Evolutionary conservation across 2,888 invertebrate genomes (phyloP).

Genomic region (Embidobia sp.): DNA sequence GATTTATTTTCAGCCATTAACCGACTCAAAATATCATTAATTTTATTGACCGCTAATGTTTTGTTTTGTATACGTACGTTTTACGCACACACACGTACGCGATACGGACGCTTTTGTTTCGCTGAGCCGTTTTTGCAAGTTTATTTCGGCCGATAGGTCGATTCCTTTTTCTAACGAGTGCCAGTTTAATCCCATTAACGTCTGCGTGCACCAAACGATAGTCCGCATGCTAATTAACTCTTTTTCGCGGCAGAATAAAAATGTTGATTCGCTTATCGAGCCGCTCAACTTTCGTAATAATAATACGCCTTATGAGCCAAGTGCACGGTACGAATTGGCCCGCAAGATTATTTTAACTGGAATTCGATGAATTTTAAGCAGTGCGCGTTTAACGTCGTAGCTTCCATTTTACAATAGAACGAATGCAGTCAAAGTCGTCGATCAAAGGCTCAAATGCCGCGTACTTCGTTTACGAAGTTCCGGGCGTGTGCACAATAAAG

Average conservation of each 20-base stretch:
- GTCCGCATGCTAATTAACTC: too few relatives aligned
- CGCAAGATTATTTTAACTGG: slow-evolving; percentile 11
- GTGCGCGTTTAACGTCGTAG: slow-evolving; percentile 15
- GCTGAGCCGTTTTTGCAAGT: too few relatives aligned
- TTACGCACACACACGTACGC: too few relatives aligned
- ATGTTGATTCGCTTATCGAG: too few relatives aligned
- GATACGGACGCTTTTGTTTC: too few relatives aligned
- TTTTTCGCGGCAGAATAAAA: too few relatives aligned
- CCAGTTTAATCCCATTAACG: too few relatives aligned
- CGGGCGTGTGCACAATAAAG: slow-evolving; percentile 44
- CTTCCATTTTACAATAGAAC: slow-evolving; percentile 35
- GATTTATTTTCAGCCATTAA: slow-evolving; percentile 9
- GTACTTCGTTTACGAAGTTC: slow-evolving; percentile 47
- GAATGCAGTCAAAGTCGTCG: slow-evolving; percentile 51
- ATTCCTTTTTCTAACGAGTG: too few relatives aligned
- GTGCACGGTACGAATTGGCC: background rate
- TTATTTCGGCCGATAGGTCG: too few relatives aligned
- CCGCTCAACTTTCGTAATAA: background rate
- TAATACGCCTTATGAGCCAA: too few relatives aligned
- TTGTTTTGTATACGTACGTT: too few relatives aligned
- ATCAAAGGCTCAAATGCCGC: slow-evolving; percentile 51
- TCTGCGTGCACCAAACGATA: too few relatives aligned
- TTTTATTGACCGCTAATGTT: background rate
- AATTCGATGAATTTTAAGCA: slow-evolving; percentile 40
- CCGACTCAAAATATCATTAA: background rate